Conservation (phyloP, 2,888 invertebrate species). For the Balanococcus diminutus region DNA sequence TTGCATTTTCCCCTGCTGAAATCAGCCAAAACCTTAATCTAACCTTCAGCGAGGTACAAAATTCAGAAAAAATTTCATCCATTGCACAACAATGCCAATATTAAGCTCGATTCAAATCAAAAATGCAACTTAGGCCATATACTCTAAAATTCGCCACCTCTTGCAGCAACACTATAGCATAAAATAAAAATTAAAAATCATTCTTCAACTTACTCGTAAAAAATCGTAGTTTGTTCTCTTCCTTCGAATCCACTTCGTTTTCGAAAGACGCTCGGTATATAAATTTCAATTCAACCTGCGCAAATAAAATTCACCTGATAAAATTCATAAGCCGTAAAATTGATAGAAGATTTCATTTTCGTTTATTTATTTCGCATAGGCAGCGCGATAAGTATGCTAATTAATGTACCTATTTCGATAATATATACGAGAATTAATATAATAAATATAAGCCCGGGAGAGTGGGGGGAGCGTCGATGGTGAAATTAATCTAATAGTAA, state of each 20-base stretch:
- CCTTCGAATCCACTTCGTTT: neutral
- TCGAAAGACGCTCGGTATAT: neutral
- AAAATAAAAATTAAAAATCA: too few species aligned
- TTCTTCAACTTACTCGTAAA: neutral
- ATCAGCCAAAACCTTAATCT: too few species aligned
- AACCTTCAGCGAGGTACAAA: too few species aligned
- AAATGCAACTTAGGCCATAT: too few species aligned
- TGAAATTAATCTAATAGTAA: neutral
- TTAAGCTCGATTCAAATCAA: too few species aligned
- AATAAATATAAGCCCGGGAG: neutral
- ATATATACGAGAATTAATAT: neutral
- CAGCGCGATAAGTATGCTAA: neutral
- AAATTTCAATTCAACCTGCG: neutral
- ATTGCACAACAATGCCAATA: too few species aligned
- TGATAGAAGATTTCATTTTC: constrained; percentile 6
- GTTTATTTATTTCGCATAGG: neutral
- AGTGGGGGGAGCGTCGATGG: neutral
- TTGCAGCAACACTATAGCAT: too few species aligned
- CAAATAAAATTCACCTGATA: neutral
- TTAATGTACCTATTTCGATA: neutral
- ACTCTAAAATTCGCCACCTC: too few species aligned
- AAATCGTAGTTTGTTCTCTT: neutral
- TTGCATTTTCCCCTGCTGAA: too few species aligned
- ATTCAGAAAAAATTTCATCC: too few species aligned
- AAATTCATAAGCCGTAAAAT: neutral